Evolutionary conservation across 2,797 vertebrate genomes (phyloP).

Genomic region (Aplochiton taeniatus): DNA sequence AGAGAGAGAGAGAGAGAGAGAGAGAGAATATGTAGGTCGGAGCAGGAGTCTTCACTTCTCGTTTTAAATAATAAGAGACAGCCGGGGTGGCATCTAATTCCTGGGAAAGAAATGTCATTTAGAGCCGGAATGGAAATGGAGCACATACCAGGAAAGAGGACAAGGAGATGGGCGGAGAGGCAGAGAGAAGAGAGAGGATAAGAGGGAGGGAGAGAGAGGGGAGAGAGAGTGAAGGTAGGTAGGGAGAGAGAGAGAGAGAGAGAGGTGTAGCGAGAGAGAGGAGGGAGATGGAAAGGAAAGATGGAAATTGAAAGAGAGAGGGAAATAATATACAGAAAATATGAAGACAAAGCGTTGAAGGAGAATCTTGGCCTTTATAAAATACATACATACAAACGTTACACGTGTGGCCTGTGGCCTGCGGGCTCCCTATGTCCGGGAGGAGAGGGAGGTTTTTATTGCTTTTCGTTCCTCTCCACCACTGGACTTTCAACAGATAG

Average conservation of each 20-base stretch:
- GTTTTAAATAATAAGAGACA: slow-evolving; percentile 71
- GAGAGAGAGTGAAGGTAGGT: no score
- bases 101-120: slow-evolving; percentile 71
- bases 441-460: no score
- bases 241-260: background rate
- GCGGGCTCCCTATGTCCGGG: no score
- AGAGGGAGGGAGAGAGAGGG: background rate
- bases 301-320: background rate
- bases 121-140: slow-evolving; percentile 63
- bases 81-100: slow-evolving; percentile 67
- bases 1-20: background rate
- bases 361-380: no score
- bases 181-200: slow-evolving; percentile 31
- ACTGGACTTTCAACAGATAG: no score
- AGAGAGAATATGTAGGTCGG: slow-evolving; percentile 30
- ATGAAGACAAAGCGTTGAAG: no score
- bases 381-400: no score
- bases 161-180: slow-evolving; percentile 14
- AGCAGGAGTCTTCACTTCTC: slow-evolving; percentile 61
- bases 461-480: no score
- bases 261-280: background rate
- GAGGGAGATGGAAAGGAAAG: background rate
- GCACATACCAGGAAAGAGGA: slow-evolving; percentile 47
- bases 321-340: slow-evolving; percentile 54
- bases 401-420: no score